phyloP scores from a whole-genome alignment of 2,797 vertebrate species.

The Urosaurus nigricauda region DNA sequence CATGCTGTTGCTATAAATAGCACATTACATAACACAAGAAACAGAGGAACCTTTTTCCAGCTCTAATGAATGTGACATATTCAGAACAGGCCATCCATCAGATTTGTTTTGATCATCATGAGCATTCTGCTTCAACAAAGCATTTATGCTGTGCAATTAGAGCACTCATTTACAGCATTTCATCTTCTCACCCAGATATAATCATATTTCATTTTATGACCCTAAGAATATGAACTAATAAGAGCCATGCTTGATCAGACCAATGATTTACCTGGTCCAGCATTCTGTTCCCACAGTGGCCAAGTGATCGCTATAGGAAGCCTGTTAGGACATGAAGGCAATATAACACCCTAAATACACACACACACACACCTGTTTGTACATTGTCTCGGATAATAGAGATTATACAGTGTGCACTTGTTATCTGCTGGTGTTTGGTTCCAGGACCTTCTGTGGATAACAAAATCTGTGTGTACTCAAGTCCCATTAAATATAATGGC shows the following conservation, averaged over 20 bases:
- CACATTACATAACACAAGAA: conserved; percentile 23
- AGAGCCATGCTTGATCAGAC: not conserved
- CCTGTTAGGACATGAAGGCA: not conserved
- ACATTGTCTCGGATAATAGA: not conserved
- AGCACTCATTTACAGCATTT: conserved; percentile 24
- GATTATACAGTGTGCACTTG: too few species aligned
- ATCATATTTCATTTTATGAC: not conserved
- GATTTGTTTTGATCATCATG: accelerated
- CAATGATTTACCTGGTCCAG: not conserved
- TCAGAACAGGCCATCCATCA: conserved; percentile 19
- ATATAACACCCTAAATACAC: too few species aligned
- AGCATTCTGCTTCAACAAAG: not conserved
- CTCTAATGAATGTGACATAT: conserved; percentile 11
- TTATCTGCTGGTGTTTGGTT: too few species aligned
- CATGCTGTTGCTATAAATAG: conserved; percentile 19
- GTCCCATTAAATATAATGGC: too few species aligned
- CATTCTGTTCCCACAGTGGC: not conserved
- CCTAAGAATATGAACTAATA: not conserved
- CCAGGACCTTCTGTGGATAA: too few species aligned
- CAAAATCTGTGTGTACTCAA: too few species aligned
- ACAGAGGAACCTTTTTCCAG: conserved; percentile 21
- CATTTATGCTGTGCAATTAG: conserved; percentile 36
- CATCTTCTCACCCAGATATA: not conserved
- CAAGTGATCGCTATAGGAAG: not conserved
- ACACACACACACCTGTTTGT: too few species aligned